Evolutionary conservation across 2,888 invertebrate genomes (phyloP).

Genomic region (Lasius fuliginosus): DNA sequence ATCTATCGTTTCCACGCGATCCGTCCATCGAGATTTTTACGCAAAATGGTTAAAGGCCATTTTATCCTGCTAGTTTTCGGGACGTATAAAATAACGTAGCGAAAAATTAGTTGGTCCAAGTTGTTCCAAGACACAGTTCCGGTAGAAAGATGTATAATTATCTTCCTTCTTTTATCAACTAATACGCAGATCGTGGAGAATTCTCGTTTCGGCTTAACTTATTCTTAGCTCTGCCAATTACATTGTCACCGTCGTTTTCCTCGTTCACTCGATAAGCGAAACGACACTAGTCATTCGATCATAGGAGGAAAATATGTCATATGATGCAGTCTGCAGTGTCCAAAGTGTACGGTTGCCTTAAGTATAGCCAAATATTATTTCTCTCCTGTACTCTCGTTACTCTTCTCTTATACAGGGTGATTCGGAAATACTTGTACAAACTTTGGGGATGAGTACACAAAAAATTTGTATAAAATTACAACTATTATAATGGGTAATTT

Average conservation of each 20-base stretch:
- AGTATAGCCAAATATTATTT: slow-evolving; percentile 34
- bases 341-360: slow-evolving; percentile 37
- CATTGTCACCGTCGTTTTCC: background rate
- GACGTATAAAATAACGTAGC: slow-evolving; percentile 32
- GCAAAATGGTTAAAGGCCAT: slow-evolving; percentile 43
- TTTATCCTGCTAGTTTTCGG: slow-evolving; percentile 16
- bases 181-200: slow-evolving; percentile 6
- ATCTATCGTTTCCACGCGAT: slow-evolving; percentile 69
- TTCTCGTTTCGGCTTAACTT: background rate
- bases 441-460: too few species aligned
- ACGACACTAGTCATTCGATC: slow-evolving; percentile 59
- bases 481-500: too few species aligned
- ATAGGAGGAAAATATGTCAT: slow-evolving; percentile 37
- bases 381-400: slow-evolving; percentile 54
- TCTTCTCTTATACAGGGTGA: background rate
- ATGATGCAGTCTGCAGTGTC: slow-evolving; percentile 7
- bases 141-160: background rate
- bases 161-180: background rate
- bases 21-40: slow-evolving; percentile 69
- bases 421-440: too few species aligned
- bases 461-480: too few species aligned
- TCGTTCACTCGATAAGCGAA: slow-evolving; percentile 27
- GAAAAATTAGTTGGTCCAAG: slow-evolving; percentile 19
- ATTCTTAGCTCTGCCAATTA: background rate
- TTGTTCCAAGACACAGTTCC: background rate